Conservation (phyloP, 92 coral and sea anemone species). For the Zoanthus sansibaricus region DNA sequence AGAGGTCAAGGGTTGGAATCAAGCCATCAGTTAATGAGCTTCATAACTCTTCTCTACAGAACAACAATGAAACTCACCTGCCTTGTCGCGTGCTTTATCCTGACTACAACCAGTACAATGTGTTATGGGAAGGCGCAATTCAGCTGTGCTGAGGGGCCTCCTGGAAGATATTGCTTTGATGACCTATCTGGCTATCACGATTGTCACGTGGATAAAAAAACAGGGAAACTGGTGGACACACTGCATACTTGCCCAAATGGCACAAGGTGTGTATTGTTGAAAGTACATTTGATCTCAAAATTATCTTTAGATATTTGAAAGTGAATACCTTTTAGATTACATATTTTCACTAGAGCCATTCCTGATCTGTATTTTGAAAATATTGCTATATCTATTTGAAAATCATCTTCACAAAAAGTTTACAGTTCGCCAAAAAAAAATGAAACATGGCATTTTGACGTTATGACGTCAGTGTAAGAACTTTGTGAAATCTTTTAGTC, state of each 20-base stretch:
- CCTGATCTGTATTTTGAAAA: too few relatives aligned
- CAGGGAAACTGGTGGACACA: slow-evolving; percentile 15
- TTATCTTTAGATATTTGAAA: neutral
- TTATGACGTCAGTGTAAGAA: too few relatives aligned
- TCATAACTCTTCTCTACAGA: neutral
- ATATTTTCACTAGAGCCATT: too few relatives aligned
- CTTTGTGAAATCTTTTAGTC: too few relatives aligned
- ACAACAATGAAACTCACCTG: neutral
- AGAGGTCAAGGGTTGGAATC: too few relatives aligned
- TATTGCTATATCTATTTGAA: too few relatives aligned
- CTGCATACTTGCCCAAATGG: slow-evolving; percentile 33
- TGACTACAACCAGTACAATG: neutral
- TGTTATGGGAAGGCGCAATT: slow-evolving; percentile 26
- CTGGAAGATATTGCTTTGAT: slow-evolving; percentile 42
- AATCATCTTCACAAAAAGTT: too few relatives aligned
- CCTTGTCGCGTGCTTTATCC: neutral
- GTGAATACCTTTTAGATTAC: too few relatives aligned
- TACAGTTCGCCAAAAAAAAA: too few relatives aligned
- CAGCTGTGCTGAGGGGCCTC: slow-evolving; percentile 50
- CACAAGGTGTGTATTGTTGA: slow-evolving; percentile 21
- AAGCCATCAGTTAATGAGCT: neutral
- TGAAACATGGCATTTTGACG: too few relatives aligned
- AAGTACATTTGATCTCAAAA: too few relatives aligned
- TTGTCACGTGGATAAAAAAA: slow-evolving; percentile 39
- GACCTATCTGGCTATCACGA: slow-evolving; percentile 59